phyloP scores from a whole-genome alignment of 1,140 invertebrate genomes.

The Elymnias hypermnestra region DNA sequence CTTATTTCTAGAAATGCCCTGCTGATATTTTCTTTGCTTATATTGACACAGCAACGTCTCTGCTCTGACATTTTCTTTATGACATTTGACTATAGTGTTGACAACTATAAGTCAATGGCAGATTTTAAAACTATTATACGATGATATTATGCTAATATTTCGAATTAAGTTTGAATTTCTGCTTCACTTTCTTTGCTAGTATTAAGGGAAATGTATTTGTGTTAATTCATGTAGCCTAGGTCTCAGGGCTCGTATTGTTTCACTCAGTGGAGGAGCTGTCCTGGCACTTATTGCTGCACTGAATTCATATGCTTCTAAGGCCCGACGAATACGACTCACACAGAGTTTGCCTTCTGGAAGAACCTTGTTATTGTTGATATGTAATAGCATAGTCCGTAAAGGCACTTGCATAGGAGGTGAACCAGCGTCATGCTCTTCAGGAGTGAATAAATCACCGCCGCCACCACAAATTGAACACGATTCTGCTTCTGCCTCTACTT shows the following conservation, averaged over 20 bases:
- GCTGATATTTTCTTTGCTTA: too few relatives aligned
- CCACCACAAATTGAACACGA: constrained; percentile 43
- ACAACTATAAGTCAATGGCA: too few relatives aligned
- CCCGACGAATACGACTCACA: constrained; percentile 42
- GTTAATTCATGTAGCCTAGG: constrained; percentile 53
- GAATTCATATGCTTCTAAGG: constrained; percentile 54
- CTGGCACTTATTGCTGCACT: constrained; percentile 34
- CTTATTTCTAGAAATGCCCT: too few relatives aligned
- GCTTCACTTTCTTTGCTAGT: too few relatives aligned
- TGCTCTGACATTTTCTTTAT: too few relatives aligned
- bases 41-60: too few relatives aligned
- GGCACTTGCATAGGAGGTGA: constrained; percentile 37
- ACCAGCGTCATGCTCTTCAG: constrained; percentile 52
- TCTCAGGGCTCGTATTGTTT: constrained; percentile 53
- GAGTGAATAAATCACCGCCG: constrained; percentile 41
- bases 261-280: constrained; percentile 44
- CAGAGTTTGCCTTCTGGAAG: constrained; percentile 55
- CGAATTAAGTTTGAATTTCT: too few relatives aligned
- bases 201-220: too few relatives aligned
- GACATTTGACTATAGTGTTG: too few relatives aligned
- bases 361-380: constrained; percentile 62
- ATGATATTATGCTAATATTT: too few relatives aligned
- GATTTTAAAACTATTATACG: too few relatives aligned
- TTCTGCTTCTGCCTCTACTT: constrained; percentile 44
- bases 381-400: constrained; percentile 52